Evolutionary conservation across 2,797 vertebrate species (phyloP).

Genomic region (Paguma larvata): DNA sequence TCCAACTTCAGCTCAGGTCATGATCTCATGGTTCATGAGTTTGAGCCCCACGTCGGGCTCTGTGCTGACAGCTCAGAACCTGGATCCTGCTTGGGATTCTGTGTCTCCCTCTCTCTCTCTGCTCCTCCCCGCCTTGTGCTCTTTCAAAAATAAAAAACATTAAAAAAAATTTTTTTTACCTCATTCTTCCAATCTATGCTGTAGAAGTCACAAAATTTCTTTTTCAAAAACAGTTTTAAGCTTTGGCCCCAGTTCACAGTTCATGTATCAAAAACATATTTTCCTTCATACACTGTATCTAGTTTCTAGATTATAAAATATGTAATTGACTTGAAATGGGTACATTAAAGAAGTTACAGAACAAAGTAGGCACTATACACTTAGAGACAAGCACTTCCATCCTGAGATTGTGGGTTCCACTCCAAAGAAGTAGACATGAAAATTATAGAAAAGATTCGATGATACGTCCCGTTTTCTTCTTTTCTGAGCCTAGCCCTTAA

Average conservation of each 20-base stretch:
- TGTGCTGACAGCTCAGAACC: too few species aligned
- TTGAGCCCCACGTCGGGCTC: too few species aligned
- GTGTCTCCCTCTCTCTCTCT: too few species aligned
- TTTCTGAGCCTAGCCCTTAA: background rate
- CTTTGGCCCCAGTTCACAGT: background rate
- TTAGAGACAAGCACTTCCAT: background rate
- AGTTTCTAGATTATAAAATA: conserved; percentile 42
- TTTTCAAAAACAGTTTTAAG: conserved; percentile 38
- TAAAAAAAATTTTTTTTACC: background rate
- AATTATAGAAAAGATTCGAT: conserved; percentile 24
- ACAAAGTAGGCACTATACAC: background rate
- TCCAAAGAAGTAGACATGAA: conserved; percentile 2
- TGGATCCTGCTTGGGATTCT: too few species aligned
- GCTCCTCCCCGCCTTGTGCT: too few species aligned
- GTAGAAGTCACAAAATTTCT: background rate
- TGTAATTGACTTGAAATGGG: conserved; percentile 12
- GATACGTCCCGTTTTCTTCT: background rate
- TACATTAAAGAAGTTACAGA: conserved; percentile 20
- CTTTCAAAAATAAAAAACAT: too few species aligned
- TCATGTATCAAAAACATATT: background rate
- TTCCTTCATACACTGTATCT: background rate
- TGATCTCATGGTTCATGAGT: too few species aligned
- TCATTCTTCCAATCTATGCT: conserved; percentile 15
- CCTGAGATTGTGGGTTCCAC: background rate
- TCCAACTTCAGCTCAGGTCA: too few species aligned